These are phyloP conservation scores for Zaprionus davidi DNA, from an alignment of 1,140 invertebrate species.

Conservation along the genomic window DNA sequence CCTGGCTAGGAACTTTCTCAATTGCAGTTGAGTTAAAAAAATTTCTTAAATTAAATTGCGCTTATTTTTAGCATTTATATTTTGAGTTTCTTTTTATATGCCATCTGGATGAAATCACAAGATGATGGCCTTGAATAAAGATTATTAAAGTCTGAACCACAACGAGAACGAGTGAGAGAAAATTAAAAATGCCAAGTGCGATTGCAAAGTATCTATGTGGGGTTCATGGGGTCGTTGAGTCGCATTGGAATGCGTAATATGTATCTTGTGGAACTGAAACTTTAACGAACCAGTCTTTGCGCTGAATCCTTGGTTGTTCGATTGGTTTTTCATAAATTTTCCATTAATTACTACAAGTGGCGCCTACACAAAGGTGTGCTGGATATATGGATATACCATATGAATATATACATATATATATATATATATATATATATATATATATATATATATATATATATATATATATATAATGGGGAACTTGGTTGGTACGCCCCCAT, in stretches of 20 bases:
- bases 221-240: conserved; percentile 19
- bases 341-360: neutral
- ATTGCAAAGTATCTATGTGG: conserved; percentile 16
- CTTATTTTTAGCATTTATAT: conserved; percentile 57
- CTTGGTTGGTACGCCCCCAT: neutral
- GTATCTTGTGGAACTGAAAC: neutral
- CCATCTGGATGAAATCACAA: conserved; percentile 56
- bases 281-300: neutral
- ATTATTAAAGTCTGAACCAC: conserved; percentile 8
- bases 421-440: no score
- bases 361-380: neutral
- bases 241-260: neutral
- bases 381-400: neutral
- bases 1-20: neutral
- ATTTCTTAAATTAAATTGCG: conserved; percentile 40
- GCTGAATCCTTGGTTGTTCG: neutral
- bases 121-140: conserved; percentile 52
- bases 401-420: neutral
- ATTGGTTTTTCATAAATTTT: conserved; percentile 3
- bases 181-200: conserved; percentile 15
- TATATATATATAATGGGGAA: neutral
- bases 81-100: conserved; percentile 38
- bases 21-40: conserved; percentile 46
- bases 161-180: neutral
- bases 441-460: no score